A percentile compares a stretch with the other conserved stretches of the same genome.
Evolutionary conservation across 2,797 vertebrate genomes (phyloP).

Genomic region (Tauraco hartlaubi): DNA sequence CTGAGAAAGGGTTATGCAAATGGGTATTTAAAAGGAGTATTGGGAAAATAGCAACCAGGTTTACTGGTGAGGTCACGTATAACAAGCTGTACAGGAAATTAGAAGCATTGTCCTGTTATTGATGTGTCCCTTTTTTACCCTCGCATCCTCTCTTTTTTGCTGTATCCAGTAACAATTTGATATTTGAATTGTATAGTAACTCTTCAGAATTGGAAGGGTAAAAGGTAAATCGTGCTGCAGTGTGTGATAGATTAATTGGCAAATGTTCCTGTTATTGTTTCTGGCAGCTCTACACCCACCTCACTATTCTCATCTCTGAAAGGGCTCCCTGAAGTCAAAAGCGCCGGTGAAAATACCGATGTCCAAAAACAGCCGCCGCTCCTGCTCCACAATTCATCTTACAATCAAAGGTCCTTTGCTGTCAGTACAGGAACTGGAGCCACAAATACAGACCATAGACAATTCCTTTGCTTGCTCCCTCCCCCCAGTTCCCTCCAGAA

Average conservation of each 20-base stretch:
- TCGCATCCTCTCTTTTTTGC: constrained; percentile 6
- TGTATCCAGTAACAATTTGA: neutral
- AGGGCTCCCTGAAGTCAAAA: constrained; percentile 20
- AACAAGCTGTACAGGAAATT: constrained; percentile 16
- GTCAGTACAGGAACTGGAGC: constrained; percentile 62
- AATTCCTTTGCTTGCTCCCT: constrained; percentile 35
- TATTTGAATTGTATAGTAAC: constrained; percentile 23
- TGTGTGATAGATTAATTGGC: constrained; percentile 56
- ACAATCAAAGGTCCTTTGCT: constrained; percentile 57
- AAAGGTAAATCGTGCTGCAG: constrained; percentile 64
- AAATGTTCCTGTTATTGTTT: constrained; percentile 68
- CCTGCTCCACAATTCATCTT: constrained; percentile 59
- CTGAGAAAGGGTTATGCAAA: neutral
- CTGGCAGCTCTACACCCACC: constrained; percentile 35
- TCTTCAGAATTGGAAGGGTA: constrained; percentile 56
- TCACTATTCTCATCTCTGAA: constrained; percentile 34
- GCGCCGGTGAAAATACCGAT: neutral
- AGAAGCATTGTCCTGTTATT: constrained; percentile 31
- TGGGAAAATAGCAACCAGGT: neutral
- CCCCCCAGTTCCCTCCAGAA: constrained; percentile 16
- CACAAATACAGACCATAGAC: constrained; percentile 13
- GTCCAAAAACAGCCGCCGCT: constrained; percentile 3
- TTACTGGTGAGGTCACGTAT: neutral
- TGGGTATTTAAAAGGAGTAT: neutral
- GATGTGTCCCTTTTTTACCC: constrained; percentile 16